These are phyloP conservation scores for Odontothrips loti DNA, from an alignment of 2,888 invertebrate genomes.

Conservation along the genomic window DNA sequence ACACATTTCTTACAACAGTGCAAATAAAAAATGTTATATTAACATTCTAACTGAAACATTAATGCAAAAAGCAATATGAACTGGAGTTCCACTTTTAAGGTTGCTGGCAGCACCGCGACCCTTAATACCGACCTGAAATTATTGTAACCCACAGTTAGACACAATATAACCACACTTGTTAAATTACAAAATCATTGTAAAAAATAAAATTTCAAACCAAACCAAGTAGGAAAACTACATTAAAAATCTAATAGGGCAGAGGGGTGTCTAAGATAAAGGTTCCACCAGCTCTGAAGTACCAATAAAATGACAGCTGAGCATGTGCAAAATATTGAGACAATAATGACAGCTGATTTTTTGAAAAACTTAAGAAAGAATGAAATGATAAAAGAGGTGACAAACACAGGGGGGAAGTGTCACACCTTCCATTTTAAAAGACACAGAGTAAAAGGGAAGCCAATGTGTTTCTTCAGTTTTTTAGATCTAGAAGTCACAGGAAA, in stretches of 20 bases:
- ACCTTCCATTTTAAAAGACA: not conserved
- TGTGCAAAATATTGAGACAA: not conserved
- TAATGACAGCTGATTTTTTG: not conserved
- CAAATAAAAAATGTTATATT: slow-evolving; percentile 5
- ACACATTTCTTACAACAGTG: slow-evolving; percentile 12
- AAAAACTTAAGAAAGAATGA: not conserved
- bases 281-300: not conserved
- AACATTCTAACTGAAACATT: slow-evolving; percentile 19
- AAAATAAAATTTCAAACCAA: not conserved
- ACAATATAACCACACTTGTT: not conserved
- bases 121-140: slow-evolving; percentile 26
- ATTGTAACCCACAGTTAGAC: slow-evolving; percentile 22
- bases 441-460: not conserved
- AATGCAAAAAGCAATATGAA: not conserved
- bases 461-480: too few species aligned
- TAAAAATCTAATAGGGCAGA: not conserved
- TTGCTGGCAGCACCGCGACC: slow-evolving; percentile 13
- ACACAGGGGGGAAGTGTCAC: not conserved
- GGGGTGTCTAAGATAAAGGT: too few species aligned
- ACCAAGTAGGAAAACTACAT: not conserved
- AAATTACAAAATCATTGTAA: not conserved
- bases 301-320: not conserved
- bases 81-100: slow-evolving; percentile 17
- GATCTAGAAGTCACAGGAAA: too few species aligned
- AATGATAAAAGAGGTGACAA: too few species aligned